Evolutionary conservation across 2,113 vertebrate genomes (phyloP).

Genomic region (Polyodon spathula): DNA sequence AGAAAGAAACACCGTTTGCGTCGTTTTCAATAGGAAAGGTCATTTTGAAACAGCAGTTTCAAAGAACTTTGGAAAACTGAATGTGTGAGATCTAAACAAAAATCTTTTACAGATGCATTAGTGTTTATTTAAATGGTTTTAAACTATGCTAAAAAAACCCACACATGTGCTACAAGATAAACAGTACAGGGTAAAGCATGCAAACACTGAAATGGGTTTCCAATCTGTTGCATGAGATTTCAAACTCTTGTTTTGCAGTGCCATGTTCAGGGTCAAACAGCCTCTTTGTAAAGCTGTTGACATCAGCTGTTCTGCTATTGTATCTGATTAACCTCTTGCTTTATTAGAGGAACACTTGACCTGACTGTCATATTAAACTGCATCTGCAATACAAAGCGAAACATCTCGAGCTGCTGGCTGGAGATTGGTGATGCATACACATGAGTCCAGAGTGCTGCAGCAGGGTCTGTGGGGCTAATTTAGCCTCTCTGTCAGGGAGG

Average conservation of each 20-base stretch:
- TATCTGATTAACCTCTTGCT: constrained; percentile 54
- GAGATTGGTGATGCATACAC: constrained; percentile 86
- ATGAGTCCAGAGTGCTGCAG: constrained; percentile 65
- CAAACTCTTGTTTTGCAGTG: background rate
- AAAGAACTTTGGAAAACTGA: too few species aligned
- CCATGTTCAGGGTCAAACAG: too few species aligned
- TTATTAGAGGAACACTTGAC: constrained; percentile 89
- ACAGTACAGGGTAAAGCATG: too few species aligned
- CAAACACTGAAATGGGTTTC: too few species aligned
- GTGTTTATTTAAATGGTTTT: too few species aligned
- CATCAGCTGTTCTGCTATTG: constrained; percentile 20
- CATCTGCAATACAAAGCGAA: constrained; percentile 79
- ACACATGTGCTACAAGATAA: too few species aligned
- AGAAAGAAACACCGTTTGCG: too few species aligned
- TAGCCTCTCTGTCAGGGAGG: constrained; percentile 61
- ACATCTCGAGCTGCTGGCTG: constrained; percentile 78
- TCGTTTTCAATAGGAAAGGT: too few species aligned
- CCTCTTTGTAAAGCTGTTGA: background rate
- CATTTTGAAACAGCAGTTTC: too few species aligned
- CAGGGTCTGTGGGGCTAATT: constrained; percentile 70
- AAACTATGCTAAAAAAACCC: background rate
- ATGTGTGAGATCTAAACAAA: too few species aligned
- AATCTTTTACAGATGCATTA: too few species aligned
- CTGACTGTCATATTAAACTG: constrained; percentile 79
- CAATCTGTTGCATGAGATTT: background rate